Conservation (phyloP, 2,797 vertebrate genomes). For the Anabacerthia variegaticeps region DNA sequence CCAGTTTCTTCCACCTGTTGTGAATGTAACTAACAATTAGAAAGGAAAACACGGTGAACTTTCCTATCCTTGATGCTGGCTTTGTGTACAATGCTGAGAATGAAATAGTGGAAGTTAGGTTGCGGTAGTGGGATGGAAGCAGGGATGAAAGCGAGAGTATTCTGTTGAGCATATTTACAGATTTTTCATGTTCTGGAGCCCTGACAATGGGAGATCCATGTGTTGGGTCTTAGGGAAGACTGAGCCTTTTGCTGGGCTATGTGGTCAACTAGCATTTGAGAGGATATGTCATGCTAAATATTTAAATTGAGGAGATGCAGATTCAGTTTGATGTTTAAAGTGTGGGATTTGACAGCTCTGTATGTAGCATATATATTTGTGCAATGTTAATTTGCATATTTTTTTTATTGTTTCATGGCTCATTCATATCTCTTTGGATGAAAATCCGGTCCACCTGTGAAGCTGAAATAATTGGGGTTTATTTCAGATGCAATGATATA, state of each 20-base stretch:
- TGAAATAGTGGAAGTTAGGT: not conserved
- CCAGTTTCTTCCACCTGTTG: not conserved
- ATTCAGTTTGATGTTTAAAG: not conserved
- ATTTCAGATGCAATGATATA: not conserved
- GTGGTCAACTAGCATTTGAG: fast-evolving
- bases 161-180: not conserved
- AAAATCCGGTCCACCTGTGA: not conserved
- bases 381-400: not conserved
- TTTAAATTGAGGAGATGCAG: not conserved
- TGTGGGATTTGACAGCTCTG: not conserved
- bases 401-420: not conserved
- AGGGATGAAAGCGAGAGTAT: fast-evolving
- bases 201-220: not conserved
- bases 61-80: not conserved
- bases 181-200: not conserved
- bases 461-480: not conserved
- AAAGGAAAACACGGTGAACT: fast-evolving
- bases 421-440: not conserved
- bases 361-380: not conserved
- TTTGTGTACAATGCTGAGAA: not conserved
- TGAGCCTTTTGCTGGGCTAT: fast-evolving
- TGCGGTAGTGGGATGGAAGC: not conserved
- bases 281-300: not conserved
- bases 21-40: not conserved
- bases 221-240: not conserved